A percentile compares a stretch with the other conserved stretches of the same genome.
Evolutionary conservation across 2,888 invertebrate species (phyloP).

Genomic region (Tachina fera): DNA sequence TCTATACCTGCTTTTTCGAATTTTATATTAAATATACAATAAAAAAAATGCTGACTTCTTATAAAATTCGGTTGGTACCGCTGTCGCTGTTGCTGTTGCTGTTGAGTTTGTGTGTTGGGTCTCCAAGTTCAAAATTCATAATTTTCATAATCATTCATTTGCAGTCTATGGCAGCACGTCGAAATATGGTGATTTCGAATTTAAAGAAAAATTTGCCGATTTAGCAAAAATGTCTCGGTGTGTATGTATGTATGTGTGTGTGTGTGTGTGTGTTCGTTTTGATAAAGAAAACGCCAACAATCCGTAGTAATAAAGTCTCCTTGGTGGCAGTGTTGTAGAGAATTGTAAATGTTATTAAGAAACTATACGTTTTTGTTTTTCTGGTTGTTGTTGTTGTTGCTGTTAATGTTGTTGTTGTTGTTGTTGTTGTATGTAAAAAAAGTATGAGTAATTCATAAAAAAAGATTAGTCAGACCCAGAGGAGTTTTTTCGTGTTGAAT

Average conservation of each 20-base stretch:
- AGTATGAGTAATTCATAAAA: slow-evolving; percentile 67
- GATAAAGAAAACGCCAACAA: slow-evolving; percentile 36
- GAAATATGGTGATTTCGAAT: slow-evolving; percentile 35
- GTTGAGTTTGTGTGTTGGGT: slow-evolving; percentile 11
- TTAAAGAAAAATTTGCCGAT: slow-evolving; percentile 42
- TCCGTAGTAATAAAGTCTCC: slow-evolving; percentile 60
- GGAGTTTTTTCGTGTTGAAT: slow-evolving; percentile 62
- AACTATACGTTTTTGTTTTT: slow-evolving; percentile 48
- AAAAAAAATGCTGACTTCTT: not conserved
- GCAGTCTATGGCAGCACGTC: slow-evolving; percentile 40
- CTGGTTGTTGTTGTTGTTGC: slow-evolving; percentile 2
- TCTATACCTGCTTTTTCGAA: slow-evolving; percentile 20
- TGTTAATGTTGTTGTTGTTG: slow-evolving; percentile 9
- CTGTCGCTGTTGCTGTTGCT: not conserved
- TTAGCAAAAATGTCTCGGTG: slow-evolving; percentile 42
- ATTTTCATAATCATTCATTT: slow-evolving; percentile 43
- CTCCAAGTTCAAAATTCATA: slow-evolving; percentile 56
- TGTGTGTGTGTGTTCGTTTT: slow-evolving; percentile 3
- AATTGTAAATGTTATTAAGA: slow-evolving; percentile 43
- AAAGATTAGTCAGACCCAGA: slow-evolving; percentile 71
- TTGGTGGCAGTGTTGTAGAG: slow-evolving; percentile 71
- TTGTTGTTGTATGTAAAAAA: slow-evolving; percentile 59
- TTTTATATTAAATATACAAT: slow-evolving; percentile 16
- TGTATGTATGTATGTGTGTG: not conserved
- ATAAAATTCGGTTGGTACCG: slow-evolving; percentile 1